Evolutionary conservation across 2,113 vertebrate species (phyloP).

Genomic region (pig (Sus scrofa)): T2T-Sscrofa CM000824.6:176316501-176317000

Average conservation of each 20-base stretch:
- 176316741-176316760: not conserved
- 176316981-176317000: conserved; percentile 56
- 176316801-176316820: not conserved
- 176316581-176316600: not conserved
- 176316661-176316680: conserved; percentile 1
- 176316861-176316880: conserved; percentile 48
- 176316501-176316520: not conserved
- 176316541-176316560: not conserved
- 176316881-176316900: conserved; percentile 53
- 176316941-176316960: not conserved
- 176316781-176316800: conserved; percentile 12
- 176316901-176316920: conserved; percentile 36
- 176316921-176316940: not conserved
- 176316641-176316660: not conserved
- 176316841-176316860: conserved; percentile 10
- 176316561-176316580: not conserved
- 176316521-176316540: not conserved
- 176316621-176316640: conserved; percentile 36
- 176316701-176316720: not conserved
- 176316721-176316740: not conserved
- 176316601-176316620: not conserved
- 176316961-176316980: conserved; percentile 45
- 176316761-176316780: not conserved
- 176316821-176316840: not conserved
- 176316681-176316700: conserved; percentile 20